phyloP scores from a whole-genome alignment of 1,140 invertebrate species.

The Ruditapes philippinarum region DNA sequence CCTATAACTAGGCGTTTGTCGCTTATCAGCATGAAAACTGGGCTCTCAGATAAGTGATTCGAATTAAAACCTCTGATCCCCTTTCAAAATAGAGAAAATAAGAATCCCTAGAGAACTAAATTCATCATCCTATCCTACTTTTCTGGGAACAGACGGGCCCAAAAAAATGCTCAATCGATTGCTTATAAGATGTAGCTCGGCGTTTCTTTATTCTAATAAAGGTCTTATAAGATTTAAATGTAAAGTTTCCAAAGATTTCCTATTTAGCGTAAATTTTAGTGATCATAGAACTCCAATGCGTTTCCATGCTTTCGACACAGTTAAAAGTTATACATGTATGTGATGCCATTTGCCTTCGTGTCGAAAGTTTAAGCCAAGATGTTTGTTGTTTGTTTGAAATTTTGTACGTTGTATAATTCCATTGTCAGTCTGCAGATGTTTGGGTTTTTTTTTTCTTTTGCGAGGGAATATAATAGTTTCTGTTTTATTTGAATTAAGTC shows the following conservation, averaged over 20 bases:
- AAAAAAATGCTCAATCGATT: too few relatives aligned
- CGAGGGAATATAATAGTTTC: conserved; percentile 21
- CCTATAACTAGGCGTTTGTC: too few relatives aligned
- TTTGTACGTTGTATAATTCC: not conserved
- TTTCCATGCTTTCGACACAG: conserved; percentile 1
- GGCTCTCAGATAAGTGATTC: too few relatives aligned
- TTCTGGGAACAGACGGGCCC: too few relatives aligned
- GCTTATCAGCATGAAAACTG: too few relatives aligned
- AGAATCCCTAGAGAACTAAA: too few relatives aligned
- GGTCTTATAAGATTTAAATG: conserved; percentile 36
- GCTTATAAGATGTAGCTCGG: too few relatives aligned
- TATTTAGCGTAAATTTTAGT: conserved; percentile 33
- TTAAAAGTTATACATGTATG: conserved; percentile 8
- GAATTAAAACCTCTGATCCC: too few relatives aligned
- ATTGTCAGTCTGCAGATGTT: conserved; percentile 10
- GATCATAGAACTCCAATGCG: conserved; percentile 14
- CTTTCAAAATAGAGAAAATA: too few relatives aligned
- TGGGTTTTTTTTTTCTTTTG: conserved; percentile 4
- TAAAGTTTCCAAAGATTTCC: conserved; percentile 36
- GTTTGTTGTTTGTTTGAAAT: not conserved
- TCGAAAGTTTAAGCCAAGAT: not conserved
- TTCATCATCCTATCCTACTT: too few relatives aligned
- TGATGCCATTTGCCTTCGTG: conserved; percentile 25
- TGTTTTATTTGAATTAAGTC: conserved; percentile 52
- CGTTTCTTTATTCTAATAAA: conserved; percentile 13